A percentile compares a stretch with the other conserved stretches of the same genome.
phyloP scores from a whole-genome alignment of 2,797 vertebrate genomes.

The Enteromius fasciolatus region DNA sequence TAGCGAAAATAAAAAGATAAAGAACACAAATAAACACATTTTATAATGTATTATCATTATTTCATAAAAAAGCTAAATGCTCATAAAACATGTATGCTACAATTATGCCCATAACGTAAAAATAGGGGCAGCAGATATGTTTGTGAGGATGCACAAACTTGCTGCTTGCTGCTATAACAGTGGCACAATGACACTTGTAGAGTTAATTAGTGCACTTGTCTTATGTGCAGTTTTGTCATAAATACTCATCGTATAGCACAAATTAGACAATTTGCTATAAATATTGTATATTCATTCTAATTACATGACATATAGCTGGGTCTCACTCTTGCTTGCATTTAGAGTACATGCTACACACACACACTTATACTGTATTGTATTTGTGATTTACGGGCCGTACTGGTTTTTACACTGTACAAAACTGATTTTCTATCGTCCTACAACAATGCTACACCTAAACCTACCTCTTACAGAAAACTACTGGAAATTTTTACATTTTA shows the following conservation, averaged over 20 bases:
- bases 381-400: no score
- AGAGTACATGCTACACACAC: no score
- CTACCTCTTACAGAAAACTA: no score
- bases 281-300: not conserved
- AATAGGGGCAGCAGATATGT: not conserved
- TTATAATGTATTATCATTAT: not conserved
- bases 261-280: not conserved
- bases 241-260: not conserved
- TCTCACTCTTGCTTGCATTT: no score
- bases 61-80: not conserved
- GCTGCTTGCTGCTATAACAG: not conserved
- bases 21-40: not conserved
- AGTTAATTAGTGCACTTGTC: not conserved
- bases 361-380: no score
- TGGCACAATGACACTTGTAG: not conserved
- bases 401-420: no score
- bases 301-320: no score
- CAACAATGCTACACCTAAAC: no score
- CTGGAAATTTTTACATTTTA: no score
- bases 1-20: not conserved
- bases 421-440: no score
- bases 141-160: not conserved
- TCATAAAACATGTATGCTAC: not conserved
- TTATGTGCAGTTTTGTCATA: not conserved
- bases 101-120: not conserved